Evolutionary conservation across 2,888 invertebrate species (phyloP), one percentile per base, ranked within the genome.

Genomic region (Augiades crinisus): DNA sequence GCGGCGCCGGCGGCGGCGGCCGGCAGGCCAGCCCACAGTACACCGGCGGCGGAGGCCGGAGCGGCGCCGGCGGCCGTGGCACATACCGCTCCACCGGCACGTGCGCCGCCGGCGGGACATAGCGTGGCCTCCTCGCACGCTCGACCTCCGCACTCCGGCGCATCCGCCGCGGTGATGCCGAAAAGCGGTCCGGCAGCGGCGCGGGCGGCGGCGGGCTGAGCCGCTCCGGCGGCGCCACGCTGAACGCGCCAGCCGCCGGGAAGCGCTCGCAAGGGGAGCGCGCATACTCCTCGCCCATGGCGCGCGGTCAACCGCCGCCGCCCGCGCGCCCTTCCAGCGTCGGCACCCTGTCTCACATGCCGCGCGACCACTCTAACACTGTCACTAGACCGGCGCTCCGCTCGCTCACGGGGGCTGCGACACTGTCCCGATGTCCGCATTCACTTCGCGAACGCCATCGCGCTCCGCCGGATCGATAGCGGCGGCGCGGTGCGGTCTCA

Each of bases 21-120:
- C 85, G 73, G 72, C 90, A 88, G 61, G 87, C 82, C 73, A 88
- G 67, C 60, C 90, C 90, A 63, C 91, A 91, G 75, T 92, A 92
- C 38, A 90, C 90, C 60, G 91, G 91, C 47, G 90, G 91, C 21
- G 83, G 83, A 41, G 83, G 80, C 36, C 86, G 81, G 63, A 81
- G 70, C 61, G 85, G 86, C 46, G 86, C 85, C 30, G 90, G 90
- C 56, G 90, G 92, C 65, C 92, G 90, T 50, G 94, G 93, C 61
- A 94, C 93, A 75, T 94, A 94, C 64, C 94, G 91, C 81, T 94
- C 94, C 60, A 93, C 93, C 10, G 94, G 93, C 67, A 93, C 92
- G 77, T 94, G 94, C 10, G 93, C 93, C 56, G 93, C 92, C 4
- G 93, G 92, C 13, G 93, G 92, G 60, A 93, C 91, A 65, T 93